Conservation (phyloP, 2,113 vertebrate genomes). For the Catharus fuscescens region DNA sequence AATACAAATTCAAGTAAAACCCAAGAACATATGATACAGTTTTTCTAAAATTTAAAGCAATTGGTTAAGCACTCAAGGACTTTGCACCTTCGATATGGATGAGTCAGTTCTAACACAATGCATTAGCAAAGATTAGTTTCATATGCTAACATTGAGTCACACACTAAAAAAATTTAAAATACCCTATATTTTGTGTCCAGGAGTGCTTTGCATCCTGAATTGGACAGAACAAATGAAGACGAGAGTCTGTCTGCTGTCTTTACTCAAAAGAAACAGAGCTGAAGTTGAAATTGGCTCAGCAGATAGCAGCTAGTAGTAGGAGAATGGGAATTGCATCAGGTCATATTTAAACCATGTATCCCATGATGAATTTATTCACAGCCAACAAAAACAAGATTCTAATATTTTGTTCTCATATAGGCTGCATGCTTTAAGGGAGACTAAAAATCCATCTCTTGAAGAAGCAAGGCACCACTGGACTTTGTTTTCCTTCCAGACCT, state of each 20-base stretch:
- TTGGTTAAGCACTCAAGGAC: neutral
- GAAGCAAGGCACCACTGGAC: neutral
- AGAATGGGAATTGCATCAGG: slow-evolving; percentile 51
- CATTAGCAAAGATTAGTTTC: neutral
- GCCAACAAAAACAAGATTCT: slow-evolving; percentile 55
- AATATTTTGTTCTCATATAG: slow-evolving; percentile 32
- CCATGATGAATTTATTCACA: slow-evolving; percentile 53
- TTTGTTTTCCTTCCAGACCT: slow-evolving; percentile 20
- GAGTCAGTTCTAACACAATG: slow-evolving; percentile 11
- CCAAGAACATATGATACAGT: neutral
- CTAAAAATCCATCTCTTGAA: neutral
- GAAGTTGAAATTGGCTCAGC: slow-evolving; percentile 53
- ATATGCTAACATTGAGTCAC: slow-evolving; percentile 9
- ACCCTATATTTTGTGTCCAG: neutral
- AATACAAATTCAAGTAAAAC: neutral
- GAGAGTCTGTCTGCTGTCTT: neutral
- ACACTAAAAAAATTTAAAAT: neutral
- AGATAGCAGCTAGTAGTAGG: slow-evolving; percentile 49
- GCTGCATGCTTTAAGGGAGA: neutral
- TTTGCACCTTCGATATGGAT: neutral
- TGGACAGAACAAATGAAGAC: slow-evolving; percentile 11
- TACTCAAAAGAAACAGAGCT: slow-evolving; percentile 22
- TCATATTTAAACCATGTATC: slow-evolving; percentile 38
- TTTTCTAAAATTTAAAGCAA: neutral
- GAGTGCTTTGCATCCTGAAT: neutral